Evolutionary conservation across 1,140 invertebrate species (phyloP).

Genomic region (Drosophila arizonae): DNA sequence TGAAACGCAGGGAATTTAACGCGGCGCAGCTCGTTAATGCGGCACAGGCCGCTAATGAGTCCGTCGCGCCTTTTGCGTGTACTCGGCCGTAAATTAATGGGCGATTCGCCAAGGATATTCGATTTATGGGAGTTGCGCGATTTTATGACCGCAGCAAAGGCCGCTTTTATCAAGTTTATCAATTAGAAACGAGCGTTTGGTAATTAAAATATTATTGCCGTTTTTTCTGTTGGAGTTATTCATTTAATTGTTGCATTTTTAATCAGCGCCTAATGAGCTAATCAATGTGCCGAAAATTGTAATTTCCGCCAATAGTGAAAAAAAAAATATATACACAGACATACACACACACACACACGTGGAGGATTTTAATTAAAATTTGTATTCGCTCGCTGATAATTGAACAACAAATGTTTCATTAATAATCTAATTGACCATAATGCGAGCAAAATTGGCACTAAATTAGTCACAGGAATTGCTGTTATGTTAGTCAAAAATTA

Average conservation of each 20-base stretch:
- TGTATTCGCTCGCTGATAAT: slow-evolving; percentile 59
- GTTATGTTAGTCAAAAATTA: slow-evolving; percentile 52
- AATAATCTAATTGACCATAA: slow-evolving; percentile 80
- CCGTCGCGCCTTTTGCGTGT: slow-evolving; percentile 45
- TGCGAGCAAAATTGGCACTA: slow-evolving; percentile 77
- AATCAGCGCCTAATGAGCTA: slow-evolving; percentile 74
- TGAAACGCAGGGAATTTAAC: neutral
- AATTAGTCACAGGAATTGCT: slow-evolving; percentile 73
- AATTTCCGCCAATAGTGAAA: slow-evolving; percentile 53
- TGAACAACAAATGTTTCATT: slow-evolving; percentile 76
- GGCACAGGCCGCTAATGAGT: slow-evolving; percentile 39
- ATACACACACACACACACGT: neutral
- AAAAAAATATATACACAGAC: neutral
- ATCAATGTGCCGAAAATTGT: slow-evolving; percentile 66
- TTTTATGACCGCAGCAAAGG: slow-evolving; percentile 7
- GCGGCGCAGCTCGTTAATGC: slow-evolving; percentile 2
- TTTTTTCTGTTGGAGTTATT: neutral
- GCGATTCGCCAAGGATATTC: neutral
- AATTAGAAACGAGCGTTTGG: slow-evolving; percentile 57
- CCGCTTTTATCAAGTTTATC: slow-evolving; percentile 38
- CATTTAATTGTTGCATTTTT: slow-evolving; percentile 66
- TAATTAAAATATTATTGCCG: slow-evolving; percentile 63
- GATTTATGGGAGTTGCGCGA: slow-evolving; percentile 18
- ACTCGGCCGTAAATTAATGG: slow-evolving; percentile 36
- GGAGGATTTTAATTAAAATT: slow-evolving; percentile 74